Evolutionary conservation across 2,888 invertebrate genomes (phyloP).

Genomic region (Rhingia rostrata): DNA sequence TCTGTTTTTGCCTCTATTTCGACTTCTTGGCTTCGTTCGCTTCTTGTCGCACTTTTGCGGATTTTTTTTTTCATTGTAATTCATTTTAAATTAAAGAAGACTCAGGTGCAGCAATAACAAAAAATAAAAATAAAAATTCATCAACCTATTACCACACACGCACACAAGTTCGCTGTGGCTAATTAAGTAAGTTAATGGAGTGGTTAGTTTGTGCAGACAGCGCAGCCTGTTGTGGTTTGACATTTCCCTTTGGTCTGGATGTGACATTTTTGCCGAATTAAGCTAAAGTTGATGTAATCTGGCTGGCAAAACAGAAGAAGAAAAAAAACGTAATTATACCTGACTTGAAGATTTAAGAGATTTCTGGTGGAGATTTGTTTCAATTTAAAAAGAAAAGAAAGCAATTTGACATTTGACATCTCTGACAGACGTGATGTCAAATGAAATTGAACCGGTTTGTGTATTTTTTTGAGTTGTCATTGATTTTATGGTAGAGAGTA

Average conservation of each 20-base stretch:
- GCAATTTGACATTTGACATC: constrained; percentile 40
- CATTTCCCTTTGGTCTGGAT: constrained; percentile 10
- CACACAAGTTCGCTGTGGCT: constrained; percentile 6
- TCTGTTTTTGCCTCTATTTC: background rate
- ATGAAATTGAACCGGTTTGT: constrained; percentile 10
- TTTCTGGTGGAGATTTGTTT: constrained; percentile 14
- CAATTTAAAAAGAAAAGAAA: constrained; percentile 27
- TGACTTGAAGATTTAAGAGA: constrained; percentile 13
- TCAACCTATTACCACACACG: constrained; percentile 25
- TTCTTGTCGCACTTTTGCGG: constrained; percentile 1
- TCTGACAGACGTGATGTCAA: constrained; percentile 37
- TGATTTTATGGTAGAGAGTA: background rate
- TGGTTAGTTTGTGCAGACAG: background rate
- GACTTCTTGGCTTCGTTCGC: background rate
- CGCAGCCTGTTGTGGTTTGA: background rate
- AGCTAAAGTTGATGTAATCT: background rate
- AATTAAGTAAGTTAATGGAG: constrained; percentile 44
- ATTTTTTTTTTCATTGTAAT: background rate
- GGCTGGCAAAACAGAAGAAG: constrained; percentile 11
- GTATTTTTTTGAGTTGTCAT: constrained; percentile 1
- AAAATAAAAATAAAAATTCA: background rate
- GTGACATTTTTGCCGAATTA: constrained; percentile 13
- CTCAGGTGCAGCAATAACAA: background rate
- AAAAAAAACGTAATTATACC: constrained; percentile 1
- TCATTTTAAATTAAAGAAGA: constrained; percentile 24